Conservation (phyloP, 2,888 invertebrate species). For the Drosophila putrida region DNA sequence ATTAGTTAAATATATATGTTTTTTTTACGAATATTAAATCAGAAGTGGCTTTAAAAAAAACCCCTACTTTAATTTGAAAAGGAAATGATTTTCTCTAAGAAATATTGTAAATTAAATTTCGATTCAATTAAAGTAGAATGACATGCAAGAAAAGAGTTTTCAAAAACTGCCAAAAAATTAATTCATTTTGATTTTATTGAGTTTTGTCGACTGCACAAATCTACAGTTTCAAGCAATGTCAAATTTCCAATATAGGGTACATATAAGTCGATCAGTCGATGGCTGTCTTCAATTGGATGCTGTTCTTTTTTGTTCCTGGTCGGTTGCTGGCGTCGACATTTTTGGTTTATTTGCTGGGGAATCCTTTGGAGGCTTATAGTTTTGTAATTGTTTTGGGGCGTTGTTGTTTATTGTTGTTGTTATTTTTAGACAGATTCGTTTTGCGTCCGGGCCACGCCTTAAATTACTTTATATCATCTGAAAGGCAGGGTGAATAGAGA, state of each 20-base stretch:
- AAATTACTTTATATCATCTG: conserved; percentile 58
- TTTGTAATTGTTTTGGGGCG: conserved; percentile 76
- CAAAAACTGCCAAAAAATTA: too few relatives aligned
- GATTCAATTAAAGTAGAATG: too few relatives aligned
- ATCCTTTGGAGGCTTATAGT: conserved; percentile 80
- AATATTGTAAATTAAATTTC: too few relatives aligned
- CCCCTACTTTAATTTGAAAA: too few relatives aligned
- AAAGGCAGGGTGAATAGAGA: background rate
- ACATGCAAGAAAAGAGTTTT: too few relatives aligned
- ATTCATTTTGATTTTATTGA: too few relatives aligned
- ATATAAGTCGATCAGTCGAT: background rate
- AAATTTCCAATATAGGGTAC: background rate
- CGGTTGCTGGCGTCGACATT: conserved; percentile 29
- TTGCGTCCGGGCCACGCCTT: conserved; percentile 14
- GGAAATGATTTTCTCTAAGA: too few relatives aligned
- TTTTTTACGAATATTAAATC: too few relatives aligned
- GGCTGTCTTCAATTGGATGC: background rate
- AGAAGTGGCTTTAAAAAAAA: too few relatives aligned
- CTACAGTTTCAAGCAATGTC: background rate
- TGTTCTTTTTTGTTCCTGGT: conserved; percentile 3
- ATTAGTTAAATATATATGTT: too few relatives aligned
- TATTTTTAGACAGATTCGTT: conserved; percentile 70
- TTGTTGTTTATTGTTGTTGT: conserved; percentile 56
- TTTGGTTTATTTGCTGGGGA: conserved; percentile 68
- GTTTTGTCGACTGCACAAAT: too few relatives aligned